A percentile compares a stretch with the other conserved stretches of the same genome.
Conservation (phyloP, 2,113 vertebrate genomes). For the Hydrolagus affinis region DNA sequence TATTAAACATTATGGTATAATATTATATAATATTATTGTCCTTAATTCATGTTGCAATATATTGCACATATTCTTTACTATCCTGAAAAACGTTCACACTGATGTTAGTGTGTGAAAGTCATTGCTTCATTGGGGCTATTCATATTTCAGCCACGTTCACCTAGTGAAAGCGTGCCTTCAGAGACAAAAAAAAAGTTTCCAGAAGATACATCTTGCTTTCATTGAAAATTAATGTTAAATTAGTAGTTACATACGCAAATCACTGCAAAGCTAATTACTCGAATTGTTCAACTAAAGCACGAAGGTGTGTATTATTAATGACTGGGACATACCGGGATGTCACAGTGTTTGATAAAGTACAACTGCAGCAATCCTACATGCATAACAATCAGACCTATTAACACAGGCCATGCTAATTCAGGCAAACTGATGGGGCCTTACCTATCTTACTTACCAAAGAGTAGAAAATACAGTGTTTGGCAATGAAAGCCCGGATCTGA, state of each 20-base stretch:
- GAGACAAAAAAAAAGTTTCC: conserved; percentile 20
- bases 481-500: no score
- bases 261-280: conserved; percentile 30
- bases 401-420: conserved; percentile 2
- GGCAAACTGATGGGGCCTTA: conserved; percentile 19
- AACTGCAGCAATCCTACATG: conserved; percentile 21
- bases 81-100: conserved; percentile 12
- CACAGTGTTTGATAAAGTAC: conserved; percentile 30
- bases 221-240: conserved; percentile 32
- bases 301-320: conserved; percentile 32
- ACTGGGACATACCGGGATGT: conserved; percentile 24
- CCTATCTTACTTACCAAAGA: background rate
- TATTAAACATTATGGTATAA: background rate
- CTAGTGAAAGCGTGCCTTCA: background rate
- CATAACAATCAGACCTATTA: conserved; percentile 32
- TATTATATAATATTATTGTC: background rate
- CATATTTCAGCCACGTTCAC: background rate
- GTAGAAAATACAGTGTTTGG: no score
- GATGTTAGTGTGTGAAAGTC: background rate
- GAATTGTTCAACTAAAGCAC: conserved; percentile 31
- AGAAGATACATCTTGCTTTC: conserved; percentile 26
- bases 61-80: background rate
- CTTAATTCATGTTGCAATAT: conserved; percentile 10
- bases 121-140: conserved; percentile 24
- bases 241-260: conserved; percentile 31